Conservation (phyloP, 2,113 vertebrate species). For the Edolisoma coerulescens region DNA sequence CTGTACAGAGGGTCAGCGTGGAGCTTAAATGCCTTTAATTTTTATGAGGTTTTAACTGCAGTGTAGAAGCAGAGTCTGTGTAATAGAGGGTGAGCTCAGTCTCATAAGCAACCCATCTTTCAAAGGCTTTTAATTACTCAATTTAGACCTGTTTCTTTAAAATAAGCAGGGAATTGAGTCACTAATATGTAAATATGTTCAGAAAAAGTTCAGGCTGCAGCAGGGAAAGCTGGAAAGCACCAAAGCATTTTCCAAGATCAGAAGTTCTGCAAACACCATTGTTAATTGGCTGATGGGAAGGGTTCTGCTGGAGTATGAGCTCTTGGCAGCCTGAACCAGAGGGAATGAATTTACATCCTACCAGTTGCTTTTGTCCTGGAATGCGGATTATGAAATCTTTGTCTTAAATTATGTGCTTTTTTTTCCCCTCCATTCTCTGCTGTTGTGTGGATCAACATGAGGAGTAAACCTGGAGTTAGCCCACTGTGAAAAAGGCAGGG, state of each 20-base stretch:
- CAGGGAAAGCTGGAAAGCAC: not conserved
- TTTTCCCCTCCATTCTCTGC: not conserved
- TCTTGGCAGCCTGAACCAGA: not conserved
- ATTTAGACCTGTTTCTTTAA: not conserved
- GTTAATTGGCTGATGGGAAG: not conserved
- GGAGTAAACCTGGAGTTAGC: not conserved
- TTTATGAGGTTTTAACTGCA: slow-evolving; percentile 7
- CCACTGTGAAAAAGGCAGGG: not conserved
- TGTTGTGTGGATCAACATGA: not conserved
- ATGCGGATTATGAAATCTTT: not conserved
- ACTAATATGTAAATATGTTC: not conserved
- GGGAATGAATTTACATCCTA: not conserved
- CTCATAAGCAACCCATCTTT: not conserved
- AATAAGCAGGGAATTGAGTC: not conserved
- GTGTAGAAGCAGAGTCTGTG: not conserved
- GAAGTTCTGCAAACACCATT: not conserved
- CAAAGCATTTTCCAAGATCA: not conserved
- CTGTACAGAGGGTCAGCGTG: not conserved
- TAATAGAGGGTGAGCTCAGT: not conserved
- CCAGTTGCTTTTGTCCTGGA: not conserved
- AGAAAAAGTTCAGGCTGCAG: not conserved
- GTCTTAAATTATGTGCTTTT: not conserved
- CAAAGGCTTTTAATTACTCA: not conserved
- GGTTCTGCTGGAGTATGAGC: not conserved
- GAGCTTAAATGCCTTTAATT: not conserved